Base-by-base conservation (phyloP, 1,140 invertebrate genomes). In the Paralvinella palmiformis region DNA sequence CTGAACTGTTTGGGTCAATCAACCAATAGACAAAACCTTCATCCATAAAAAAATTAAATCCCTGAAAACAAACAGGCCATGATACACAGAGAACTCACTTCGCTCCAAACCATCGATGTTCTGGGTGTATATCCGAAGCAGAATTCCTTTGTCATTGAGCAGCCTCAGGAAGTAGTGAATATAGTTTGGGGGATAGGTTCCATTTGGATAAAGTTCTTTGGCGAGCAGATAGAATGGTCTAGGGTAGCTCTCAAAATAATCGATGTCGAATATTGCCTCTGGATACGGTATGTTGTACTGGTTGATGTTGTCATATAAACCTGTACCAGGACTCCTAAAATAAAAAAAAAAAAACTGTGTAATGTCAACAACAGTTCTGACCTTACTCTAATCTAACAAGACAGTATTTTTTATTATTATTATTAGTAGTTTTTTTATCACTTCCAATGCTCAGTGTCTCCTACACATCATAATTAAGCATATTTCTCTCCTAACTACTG, bases 221-320 rank as follows among this genome's bases (percentile, higher is more conserved):
- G 80, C 79, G n/a, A 82, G 66, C 15, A 75, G 68, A 68, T 80
- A 80, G 71, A 82, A 82, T 48, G 79, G 78, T 50, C 74, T 85
- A 37, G 79, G 76, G 59, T 79, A 74, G 13, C 69, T 63, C 45
- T 73, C 62, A 67, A 83, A 83, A 69, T 77, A 83, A 52, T 76
- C 73, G 29, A 96, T 86, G 75, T 96, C 92, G 81, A 98, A 96
- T 70, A 97, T 93, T n/a, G 91, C 89, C 75, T 94, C 88, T n/a
- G 94, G 93, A 82, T 94, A 86, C 0, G 92, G 91, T 48, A 97
- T 83, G 71, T 94, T 88, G 75, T 95, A 96, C 77, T 96, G 93
- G 66, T 89, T 84, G 35, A 98, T 83, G 79, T 96, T 96, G 75
- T 91, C 85, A 81, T 98, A 98, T 1, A 98, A 80, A 3, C 95